Evolutionary conservation across 2,888 invertebrate genomes (phyloP).

Genomic region (Drosophila lutescens): DNA sequence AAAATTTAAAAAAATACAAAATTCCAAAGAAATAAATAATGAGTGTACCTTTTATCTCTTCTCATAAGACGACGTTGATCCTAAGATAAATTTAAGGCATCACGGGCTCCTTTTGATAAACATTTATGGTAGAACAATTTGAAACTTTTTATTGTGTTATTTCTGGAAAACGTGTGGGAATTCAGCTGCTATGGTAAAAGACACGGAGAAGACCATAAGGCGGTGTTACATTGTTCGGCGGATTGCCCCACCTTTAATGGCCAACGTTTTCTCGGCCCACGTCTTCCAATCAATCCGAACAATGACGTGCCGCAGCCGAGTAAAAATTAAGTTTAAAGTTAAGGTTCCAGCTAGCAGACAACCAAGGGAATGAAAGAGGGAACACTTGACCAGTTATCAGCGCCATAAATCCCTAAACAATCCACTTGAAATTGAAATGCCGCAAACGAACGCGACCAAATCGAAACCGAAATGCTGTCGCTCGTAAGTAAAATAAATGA

Average conservation of each 20-base stretch:
- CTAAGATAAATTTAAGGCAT: neutral
- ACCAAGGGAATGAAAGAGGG: constrained; percentile 7
- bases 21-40: neutral
- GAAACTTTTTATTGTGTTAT: constrained; percentile 6
- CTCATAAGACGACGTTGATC: neutral
- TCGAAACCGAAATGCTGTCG: constrained; percentile 39
- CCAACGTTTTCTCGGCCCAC: constrained; percentile 40
- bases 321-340: constrained; percentile 15
- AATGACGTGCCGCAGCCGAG: constrained; percentile 58
- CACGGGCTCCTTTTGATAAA: neutral
- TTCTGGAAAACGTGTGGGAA: constrained; percentile 24
- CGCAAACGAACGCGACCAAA: constrained; percentile 40
- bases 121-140: constrained; percentile 20
- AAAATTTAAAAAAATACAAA: neutral
- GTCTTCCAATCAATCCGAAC: constrained; percentile 59
- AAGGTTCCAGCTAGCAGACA: constrained; percentile 37
- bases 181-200: constrained; percentile 5
- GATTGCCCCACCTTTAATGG: constrained; percentile 11
- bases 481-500: constrained; percentile 67
- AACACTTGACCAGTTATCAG: constrained; percentile 76
- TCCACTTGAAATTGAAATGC: constrained; percentile 66
- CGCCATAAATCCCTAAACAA: constrained; percentile 74
- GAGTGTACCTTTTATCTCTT: neutral
- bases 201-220: constrained; percentile 4
- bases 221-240: constrained; percentile 16